phyloP scores from a whole-genome alignment of 2,888 invertebrate genomes.

The Caenorhabditis uteleia region DNA sequence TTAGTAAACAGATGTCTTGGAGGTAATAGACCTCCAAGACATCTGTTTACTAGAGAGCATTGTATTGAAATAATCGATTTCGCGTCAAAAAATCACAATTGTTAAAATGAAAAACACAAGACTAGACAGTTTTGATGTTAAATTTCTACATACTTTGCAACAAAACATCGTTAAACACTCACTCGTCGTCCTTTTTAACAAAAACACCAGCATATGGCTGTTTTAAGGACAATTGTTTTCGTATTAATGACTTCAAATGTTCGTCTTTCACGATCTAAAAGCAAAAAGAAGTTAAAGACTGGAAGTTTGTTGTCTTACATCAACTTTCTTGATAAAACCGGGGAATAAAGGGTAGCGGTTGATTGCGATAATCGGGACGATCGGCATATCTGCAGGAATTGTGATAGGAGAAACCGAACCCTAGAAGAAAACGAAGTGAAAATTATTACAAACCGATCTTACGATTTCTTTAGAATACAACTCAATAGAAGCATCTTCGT shows the following conservation, averaged over 20 bases:
- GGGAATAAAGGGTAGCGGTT: constrained; percentile 95
- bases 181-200: constrained; percentile 87
- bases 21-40: too few relatives aligned
- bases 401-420: constrained; percentile 74
- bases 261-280: constrained; percentile 82
- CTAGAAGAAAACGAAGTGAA: constrained; percentile 11
- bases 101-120: constrained; percentile 6
- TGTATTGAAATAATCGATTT: too few relatives aligned
- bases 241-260: constrained; percentile 83
- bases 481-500: constrained; percentile 20
- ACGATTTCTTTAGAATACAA: constrained; percentile 25
- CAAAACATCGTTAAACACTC: constrained; percentile 44
- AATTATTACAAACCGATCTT: not conserved
- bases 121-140: not conserved
- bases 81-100: too few relatives aligned
- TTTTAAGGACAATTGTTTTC: constrained; percentile 90
- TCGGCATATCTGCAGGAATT: constrained; percentile 94
- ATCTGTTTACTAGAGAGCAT: too few relatives aligned
- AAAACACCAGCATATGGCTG: constrained; percentile 98
- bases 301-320: constrained; percentile 75
- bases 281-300: not conserved
- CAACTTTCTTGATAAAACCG: constrained; percentile 94
- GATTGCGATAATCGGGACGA: constrained; percentile 92
- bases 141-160: too few relatives aligned
- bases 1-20: too few relatives aligned